phyloP scores from a whole-genome alignment of 2,113 vertebrate genomes.

The Sinocyclocheilus anshuiensis region DNA sequence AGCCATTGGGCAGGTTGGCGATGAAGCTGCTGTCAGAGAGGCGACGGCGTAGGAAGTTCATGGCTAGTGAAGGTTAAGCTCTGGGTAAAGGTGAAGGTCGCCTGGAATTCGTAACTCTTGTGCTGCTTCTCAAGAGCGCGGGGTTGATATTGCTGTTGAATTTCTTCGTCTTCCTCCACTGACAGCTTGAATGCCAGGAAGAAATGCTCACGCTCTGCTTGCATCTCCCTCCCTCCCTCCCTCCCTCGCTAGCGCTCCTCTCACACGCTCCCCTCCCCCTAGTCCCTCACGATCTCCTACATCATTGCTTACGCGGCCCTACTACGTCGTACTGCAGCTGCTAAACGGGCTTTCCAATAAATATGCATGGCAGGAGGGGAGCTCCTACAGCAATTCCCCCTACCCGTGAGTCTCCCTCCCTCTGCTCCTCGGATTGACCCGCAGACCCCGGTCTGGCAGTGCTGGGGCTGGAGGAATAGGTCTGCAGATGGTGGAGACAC shows the following conservation, averaged over 20 bases:
- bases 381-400: constrained; percentile 2
- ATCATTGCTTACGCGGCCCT: constrained; percentile 54
- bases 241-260: constrained; percentile 23
- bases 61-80: constrained; percentile 64
- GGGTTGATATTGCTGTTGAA: constrained; percentile 34
- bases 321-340: constrained; percentile 51
- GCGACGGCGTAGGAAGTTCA: constrained; percentile 96
- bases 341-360: constrained; percentile 57
- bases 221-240: constrained; percentile 38
- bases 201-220: constrained; percentile 68
- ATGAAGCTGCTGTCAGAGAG: constrained; percentile 98
- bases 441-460: constrained; percentile 3
- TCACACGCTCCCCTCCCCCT: constrained; percentile 28
- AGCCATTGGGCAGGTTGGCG: constrained; percentile 95
- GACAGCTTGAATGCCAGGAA: constrained; percentile 65
- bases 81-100: background rate
- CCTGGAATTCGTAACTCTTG: background rate
- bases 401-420: background rate
- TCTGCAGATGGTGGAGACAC: constrained; percentile 14
- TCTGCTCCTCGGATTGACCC: constrained; percentile 43
- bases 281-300: constrained; percentile 62
- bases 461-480: constrained; percentile 17
- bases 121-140: background rate
- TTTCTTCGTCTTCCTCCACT: constrained; percentile 59
- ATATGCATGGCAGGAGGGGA: constrained; percentile 42